These are phyloP conservation scores for Heterohyrax brucei DNA, from an alignment of 2,797 vertebrate genomes.

Conservation along the genomic window DNA sequence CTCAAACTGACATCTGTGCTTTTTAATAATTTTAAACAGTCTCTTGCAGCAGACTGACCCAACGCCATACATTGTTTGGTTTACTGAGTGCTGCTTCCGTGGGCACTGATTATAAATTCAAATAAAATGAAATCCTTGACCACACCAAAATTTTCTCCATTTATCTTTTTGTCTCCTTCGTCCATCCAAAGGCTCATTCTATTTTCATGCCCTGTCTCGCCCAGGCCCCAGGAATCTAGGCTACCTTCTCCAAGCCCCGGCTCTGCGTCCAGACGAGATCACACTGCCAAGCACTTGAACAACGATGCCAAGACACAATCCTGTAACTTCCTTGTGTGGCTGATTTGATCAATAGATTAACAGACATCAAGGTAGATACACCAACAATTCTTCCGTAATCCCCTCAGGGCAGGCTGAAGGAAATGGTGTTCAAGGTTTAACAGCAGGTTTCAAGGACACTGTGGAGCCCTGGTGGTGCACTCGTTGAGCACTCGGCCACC, in stretches of 20 bases:
- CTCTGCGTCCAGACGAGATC: not conserved
- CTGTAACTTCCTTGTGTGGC: not conserved
- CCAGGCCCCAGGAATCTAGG: not conserved
- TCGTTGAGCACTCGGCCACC: no score
- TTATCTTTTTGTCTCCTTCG: conserved; percentile 10
- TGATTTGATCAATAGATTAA: not conserved
- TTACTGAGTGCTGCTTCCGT: no score
- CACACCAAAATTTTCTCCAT: not conserved
- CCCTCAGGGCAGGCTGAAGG: not conserved
- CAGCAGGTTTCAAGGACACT: not conserved
- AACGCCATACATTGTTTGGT: no score
- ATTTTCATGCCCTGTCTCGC: not conserved
- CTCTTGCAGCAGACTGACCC: no score
- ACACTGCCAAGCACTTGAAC: not conserved
- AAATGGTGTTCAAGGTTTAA: not conserved
- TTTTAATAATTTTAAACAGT: no score
- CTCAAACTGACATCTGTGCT: no score
- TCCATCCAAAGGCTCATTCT: not conserved
- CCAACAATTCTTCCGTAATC: not conserved
- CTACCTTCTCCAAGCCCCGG: not conserved
- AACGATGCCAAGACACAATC: not conserved
- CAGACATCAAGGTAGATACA: not conserved
- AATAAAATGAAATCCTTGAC: no score
- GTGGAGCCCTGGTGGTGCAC: no score
- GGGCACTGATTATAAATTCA: no score